These are phyloP conservation scores for Metalampra italica DNA, from an alignment of 2,888 invertebrate species.

Conservation along the genomic window DNA sequence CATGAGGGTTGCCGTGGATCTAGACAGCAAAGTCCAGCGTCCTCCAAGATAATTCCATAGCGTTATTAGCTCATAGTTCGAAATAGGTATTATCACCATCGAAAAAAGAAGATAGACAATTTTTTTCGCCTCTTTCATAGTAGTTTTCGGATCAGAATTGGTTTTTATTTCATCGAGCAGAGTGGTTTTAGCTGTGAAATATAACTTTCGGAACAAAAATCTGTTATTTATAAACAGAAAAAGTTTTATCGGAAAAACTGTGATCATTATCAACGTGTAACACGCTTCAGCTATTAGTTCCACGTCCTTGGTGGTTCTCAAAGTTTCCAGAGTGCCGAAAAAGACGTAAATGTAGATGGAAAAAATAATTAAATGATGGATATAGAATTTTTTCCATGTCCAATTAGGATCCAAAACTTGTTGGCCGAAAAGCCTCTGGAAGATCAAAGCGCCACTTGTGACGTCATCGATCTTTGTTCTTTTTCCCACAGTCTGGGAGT, in stretches of 20 bases:
- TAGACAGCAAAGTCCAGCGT: constrained; percentile 38
- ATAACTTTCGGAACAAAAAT: constrained; percentile 32
- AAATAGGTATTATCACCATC: constrained; percentile 29
- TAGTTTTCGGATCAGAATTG: constrained; percentile 21
- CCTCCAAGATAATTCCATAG: constrained; percentile 44
- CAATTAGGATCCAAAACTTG: constrained; percentile 52
- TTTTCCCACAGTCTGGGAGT: constrained; percentile 40
- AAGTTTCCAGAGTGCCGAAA: constrained; percentile 42
- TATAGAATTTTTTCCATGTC: constrained; percentile 36
- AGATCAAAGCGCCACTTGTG: constrained; percentile 28
- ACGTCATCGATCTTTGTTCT: constrained; percentile 41
- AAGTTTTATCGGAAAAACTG: constrained; percentile 33
- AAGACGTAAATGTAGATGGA: constrained; percentile 40
- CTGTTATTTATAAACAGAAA: constrained; percentile 32
- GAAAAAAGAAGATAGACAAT: constrained; percentile 26
- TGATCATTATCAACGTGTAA: constrained; percentile 40
- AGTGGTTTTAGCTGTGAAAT: constrained; percentile 37
- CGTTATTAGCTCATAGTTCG: constrained; percentile 31
- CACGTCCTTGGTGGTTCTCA: constrained; percentile 29
- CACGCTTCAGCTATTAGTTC: constrained; percentile 41
- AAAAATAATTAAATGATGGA: constrained; percentile 29
- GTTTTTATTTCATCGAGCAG: constrained; percentile 31
- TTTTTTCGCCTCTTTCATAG: constrained; percentile 23
- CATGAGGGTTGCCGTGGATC: constrained; percentile 46
- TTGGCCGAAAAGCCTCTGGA: constrained; percentile 43